These are phyloP conservation scores for Lottia scabra DNA, from an alignment of 2,888 invertebrate genomes.

Conservation along the genomic window DNA sequence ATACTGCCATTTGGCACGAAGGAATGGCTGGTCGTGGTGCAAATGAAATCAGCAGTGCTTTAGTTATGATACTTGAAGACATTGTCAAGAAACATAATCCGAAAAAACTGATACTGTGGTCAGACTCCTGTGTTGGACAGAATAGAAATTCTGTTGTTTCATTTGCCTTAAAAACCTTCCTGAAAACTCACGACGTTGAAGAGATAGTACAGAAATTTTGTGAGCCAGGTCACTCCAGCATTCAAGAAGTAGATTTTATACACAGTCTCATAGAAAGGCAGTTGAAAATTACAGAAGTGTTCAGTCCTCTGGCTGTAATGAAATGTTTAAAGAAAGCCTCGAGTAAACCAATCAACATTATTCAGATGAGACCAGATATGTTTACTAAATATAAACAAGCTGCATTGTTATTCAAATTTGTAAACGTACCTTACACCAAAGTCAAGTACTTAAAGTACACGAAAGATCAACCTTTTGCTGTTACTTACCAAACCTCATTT, in stretches of 20 bases:
- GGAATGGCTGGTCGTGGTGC: not conserved
- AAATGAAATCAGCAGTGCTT: not conserved
- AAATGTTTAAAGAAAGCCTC: not conserved
- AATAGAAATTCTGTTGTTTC: not conserved
- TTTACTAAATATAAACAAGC: constrained; percentile 25
- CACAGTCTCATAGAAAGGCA: not conserved
- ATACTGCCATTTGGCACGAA: not conserved
- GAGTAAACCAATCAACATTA: not conserved
- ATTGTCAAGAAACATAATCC: too few species aligned
- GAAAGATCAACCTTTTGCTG: too few species aligned
- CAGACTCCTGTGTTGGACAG: not conserved
- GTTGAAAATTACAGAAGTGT: not conserved
- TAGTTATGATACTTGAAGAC: not conserved
- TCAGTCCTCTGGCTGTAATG: not conserved
- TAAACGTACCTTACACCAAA: constrained; percentile 23
- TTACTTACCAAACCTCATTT: too few species aligned
- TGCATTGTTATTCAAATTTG: constrained; percentile 15
- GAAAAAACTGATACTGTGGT: not conserved
- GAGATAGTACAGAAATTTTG: not conserved
- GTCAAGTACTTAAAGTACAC: too few species aligned
- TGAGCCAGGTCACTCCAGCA: not conserved
- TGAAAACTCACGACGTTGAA: not conserved
- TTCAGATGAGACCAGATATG: constrained; percentile 20
- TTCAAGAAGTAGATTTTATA: not conserved
- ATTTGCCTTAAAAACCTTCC: not conserved